phyloP scores from a whole-genome alignment of 2,113 vertebrate species.

The Castor canadensis region DNA sequence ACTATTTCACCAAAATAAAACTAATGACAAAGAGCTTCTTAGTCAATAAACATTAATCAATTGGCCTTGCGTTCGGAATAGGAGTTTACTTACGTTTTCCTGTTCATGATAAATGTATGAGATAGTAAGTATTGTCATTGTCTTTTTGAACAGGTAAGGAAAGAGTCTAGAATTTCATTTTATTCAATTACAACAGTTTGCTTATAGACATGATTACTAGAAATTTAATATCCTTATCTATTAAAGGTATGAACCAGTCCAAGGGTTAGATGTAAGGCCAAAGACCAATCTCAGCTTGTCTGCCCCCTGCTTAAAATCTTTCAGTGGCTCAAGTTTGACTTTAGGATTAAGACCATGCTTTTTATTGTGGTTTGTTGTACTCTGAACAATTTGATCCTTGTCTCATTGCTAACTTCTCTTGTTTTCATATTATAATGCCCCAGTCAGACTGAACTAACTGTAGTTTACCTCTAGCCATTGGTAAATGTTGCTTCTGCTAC shows the following conservation, averaged over 20 bases:
- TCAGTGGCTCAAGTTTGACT: background rate
- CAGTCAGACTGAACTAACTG: background rate
- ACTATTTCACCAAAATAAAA: background rate
- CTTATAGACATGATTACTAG: background rate
- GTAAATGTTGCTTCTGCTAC: background rate
- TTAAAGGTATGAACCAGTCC: background rate
- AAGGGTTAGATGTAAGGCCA: background rate
- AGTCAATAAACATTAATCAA: background rate
- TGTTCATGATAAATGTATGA: background rate
- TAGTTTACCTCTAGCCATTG: background rate
- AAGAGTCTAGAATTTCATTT: background rate
- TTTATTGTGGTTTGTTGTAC: background rate
- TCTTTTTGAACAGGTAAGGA: background rate
- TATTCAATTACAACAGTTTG: background rate
- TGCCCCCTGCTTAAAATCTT: background rate
- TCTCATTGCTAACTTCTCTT: background rate
- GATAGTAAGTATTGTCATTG: background rate
- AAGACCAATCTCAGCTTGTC: background rate
- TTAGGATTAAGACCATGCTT: background rate
- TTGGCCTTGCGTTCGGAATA: background rate
- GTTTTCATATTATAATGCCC: background rate
- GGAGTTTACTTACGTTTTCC: background rate
- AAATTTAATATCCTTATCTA: background rate
- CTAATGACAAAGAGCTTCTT: background rate
- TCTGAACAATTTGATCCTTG: background rate